Percentiles rank a stretch among this genome's conserved stretches.
Evolutionary conservation across 1,140 invertebrate species (phyloP).

Genomic region (Tetramorium simillimum): DNA sequence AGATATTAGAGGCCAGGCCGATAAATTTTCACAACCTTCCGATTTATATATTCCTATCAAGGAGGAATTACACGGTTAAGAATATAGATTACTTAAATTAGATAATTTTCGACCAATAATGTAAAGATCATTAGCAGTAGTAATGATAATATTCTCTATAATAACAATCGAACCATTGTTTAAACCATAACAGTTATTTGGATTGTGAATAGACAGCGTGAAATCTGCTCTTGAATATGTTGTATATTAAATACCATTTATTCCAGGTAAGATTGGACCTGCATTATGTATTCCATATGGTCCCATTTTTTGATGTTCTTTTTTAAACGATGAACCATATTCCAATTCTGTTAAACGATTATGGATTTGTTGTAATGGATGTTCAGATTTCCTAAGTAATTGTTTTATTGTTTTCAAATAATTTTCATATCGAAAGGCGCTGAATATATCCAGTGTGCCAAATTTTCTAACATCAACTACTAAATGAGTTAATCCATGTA

Average conservation of each 20-base stretch:
- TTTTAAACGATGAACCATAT: background rate
- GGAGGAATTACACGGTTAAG: background rate
- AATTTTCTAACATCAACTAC: conserved; percentile 12
- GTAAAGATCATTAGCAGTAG: background rate
- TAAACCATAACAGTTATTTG: conserved; percentile 15
- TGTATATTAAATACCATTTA: background rate
- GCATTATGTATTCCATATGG: background rate
- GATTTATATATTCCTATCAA: background rate
- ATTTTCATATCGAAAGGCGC: conserved; percentile 9
- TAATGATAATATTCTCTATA: conserved; percentile 1
- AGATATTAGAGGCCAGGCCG: background rate
- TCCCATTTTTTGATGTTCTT: background rate
- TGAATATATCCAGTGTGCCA: background rate
- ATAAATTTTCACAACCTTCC: background rate
- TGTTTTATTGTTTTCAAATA: conserved; percentile 2
- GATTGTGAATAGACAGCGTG: background rate
- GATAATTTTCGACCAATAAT: background rate
- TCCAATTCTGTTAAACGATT: conserved; percentile 1
- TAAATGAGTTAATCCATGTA: conserved; percentile 3
- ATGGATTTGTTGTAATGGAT: background rate
- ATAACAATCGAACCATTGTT: background rate
- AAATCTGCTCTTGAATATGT: background rate
- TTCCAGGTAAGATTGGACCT: background rate
- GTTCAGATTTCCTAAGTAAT: background rate
- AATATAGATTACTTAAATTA: background rate